A percentile compares a stretch with the other conserved stretches of the same genome.
phyloP scores from a whole-genome alignment of 2,797 vertebrate genomes.

The Microctenopoma steveboyesi region DNA sequence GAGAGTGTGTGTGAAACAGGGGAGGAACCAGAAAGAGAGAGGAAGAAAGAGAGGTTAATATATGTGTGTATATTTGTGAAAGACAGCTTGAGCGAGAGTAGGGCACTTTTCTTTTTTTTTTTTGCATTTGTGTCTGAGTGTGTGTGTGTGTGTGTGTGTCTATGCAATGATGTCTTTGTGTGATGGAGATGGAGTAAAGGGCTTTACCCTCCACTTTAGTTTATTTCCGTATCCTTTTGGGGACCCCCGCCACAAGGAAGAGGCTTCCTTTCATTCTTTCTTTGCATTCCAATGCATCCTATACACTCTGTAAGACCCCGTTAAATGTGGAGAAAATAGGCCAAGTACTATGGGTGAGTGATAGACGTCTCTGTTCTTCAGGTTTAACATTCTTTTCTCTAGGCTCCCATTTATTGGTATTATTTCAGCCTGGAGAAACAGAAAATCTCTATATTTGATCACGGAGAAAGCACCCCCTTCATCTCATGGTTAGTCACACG shows the following conservation, averaged over 20 bases:
- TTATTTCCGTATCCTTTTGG: conserved; percentile 78
- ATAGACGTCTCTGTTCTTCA: conserved; percentile 74
- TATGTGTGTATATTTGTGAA: conserved; percentile 50
- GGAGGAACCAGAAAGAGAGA: conserved; percentile 32
- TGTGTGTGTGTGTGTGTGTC: conserved; percentile 33
- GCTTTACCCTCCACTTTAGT: conserved; percentile 75
- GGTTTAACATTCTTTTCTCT: conserved; percentile 60
- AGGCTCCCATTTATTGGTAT: conserved; percentile 56
- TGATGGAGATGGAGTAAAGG: conserved; percentile 57
- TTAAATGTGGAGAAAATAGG: conserved; percentile 76
- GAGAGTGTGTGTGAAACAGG: conserved; percentile 43
- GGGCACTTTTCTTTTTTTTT: background rate
- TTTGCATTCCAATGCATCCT: conserved; percentile 81
- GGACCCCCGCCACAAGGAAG: conserved; percentile 74
- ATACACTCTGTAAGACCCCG: conserved; percentile 66
- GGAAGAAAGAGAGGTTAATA: conserved; percentile 47
- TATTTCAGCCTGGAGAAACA: conserved; percentile 41
- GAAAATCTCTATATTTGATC: conserved; percentile 34
- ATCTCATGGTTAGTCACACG: conserved; percentile 1
- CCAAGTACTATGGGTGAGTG: conserved; percentile 60
- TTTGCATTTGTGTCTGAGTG: conserved; percentile 26
- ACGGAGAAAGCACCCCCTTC: conserved; percentile 9
- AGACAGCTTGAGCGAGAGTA: conserved; percentile 24
- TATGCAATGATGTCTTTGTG: conserved; percentile 50
- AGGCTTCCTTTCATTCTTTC: conserved; percentile 78